Percentiles rank a stretch among this genome's conserved stretches.
These are phyloP conservation scores for Aselliscus stoliczkanus DNA, from an alignment of 2,797 vertebrate species.

Conservation along the genomic window DNA sequence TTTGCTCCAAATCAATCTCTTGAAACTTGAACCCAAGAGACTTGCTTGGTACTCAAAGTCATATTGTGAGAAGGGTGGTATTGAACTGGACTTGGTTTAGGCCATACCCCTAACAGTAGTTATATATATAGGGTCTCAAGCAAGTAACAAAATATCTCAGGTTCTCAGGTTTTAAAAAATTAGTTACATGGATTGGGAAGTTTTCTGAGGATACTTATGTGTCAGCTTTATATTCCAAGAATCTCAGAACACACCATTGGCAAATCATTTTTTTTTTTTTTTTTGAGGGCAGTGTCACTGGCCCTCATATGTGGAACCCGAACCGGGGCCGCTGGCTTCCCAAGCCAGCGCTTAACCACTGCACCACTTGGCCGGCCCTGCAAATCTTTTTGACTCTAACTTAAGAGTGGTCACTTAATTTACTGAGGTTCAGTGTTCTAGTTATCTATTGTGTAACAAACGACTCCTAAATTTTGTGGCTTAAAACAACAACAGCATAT, in stretches of 20 bases:
- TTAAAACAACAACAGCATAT: neutral
- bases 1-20: neutral
- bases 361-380: no score
- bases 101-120: neutral
- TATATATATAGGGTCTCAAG: neutral
- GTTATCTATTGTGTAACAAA: neutral
- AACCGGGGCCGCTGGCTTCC: no score
- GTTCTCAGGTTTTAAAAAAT: neutral
- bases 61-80: neutral
- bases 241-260: neutral
- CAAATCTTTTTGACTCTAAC: neutral
- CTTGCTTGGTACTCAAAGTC: neutral
- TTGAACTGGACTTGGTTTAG: neutral
- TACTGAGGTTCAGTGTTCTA: neutral
- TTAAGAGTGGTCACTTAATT: neutral
- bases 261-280: constrained; percentile 5
- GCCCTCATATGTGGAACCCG: no score
- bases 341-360: no score
- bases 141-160: neutral
- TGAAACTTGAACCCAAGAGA: neutral
- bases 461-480: neutral
- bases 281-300: no score
- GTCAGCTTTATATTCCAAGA: neutral
- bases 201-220: neutral
- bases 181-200: neutral